These are phyloP conservation scores for Leptothorax acervorum DNA, from an alignment of 2,888 invertebrate species.

Conservation along the genomic window DNA sequence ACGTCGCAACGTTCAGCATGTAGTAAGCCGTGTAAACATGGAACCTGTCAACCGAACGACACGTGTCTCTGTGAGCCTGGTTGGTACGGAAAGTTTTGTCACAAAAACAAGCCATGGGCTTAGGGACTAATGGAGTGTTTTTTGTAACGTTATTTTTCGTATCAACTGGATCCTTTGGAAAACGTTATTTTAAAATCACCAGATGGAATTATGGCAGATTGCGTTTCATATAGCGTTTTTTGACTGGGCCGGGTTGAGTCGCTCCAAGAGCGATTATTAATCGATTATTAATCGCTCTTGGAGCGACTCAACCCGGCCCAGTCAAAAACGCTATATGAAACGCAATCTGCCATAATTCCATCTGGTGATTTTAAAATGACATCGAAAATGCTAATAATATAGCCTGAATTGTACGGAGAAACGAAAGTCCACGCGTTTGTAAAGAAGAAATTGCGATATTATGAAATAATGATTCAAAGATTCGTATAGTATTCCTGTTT, in stretches of 20 bases:
- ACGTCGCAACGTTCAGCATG: slow-evolving; percentile 90
- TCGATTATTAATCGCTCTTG: too few relatives aligned
- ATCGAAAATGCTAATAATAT: not conserved
- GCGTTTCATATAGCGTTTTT: not conserved
- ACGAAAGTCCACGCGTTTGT: not conserved
- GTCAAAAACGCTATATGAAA: not conserved
- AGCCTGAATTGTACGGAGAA: not conserved
- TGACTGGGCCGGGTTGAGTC: too few relatives aligned
- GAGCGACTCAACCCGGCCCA: too few relatives aligned
- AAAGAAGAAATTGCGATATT: slow-evolving; percentile 15
- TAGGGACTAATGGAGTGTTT: slow-evolving; percentile 62
- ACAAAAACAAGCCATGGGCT: slow-evolving; percentile 89
- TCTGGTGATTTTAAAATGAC: not conserved
- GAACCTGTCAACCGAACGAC: slow-evolving; percentile 90
- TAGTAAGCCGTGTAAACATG: slow-evolving; percentile 92
- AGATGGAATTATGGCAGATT: not conserved
- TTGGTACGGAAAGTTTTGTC: slow-evolving; percentile 93
- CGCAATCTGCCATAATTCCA: not conserved
- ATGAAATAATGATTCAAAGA: not conserved
- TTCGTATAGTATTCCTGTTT: slow-evolving; percentile 7
- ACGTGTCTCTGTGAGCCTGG: slow-evolving; percentile 93
- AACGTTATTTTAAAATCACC: not conserved
- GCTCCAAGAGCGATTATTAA: too few relatives aligned
- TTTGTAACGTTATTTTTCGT: slow-evolving; percentile 45
- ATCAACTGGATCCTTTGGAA: not conserved